Percentiles rank a stretch among this genome's conserved stretches.
Conservation (phyloP, 2,888 invertebrate species). For the Tenthredo notha region DNA sequence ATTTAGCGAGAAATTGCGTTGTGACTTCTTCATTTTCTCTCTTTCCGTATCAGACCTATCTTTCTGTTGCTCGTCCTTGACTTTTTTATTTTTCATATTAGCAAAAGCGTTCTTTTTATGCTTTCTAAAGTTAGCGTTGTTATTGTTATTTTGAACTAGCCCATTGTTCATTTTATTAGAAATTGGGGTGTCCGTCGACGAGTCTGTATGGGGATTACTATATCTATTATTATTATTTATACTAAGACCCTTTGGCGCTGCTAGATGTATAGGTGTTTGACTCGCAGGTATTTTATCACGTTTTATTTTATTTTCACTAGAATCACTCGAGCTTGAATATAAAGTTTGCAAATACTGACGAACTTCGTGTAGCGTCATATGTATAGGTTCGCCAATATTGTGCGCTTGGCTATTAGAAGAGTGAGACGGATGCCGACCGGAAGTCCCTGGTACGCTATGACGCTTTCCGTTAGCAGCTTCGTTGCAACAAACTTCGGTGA, state of each 20-base stretch:
- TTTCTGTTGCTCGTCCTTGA: constrained; percentile 72
- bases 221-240: constrained; percentile 76
- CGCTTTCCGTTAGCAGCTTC: constrained; percentile 80
- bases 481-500: constrained; percentile 75
- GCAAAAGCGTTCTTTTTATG: constrained; percentile 80
- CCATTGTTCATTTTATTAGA: constrained; percentile 78
- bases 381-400: constrained; percentile 86
- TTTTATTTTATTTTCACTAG: constrained; percentile 80
- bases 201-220: constrained; percentile 77
- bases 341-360: constrained; percentile 90
- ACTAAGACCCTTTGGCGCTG: constrained; percentile 75
- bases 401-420: constrained; percentile 80
- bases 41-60: constrained; percentile 75
- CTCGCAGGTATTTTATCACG: constrained; percentile 70
- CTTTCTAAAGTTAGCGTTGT: constrained; percentile 82
- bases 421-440: constrained; percentile 73
- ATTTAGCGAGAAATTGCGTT: constrained; percentile 85
- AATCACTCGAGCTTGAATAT: constrained; percentile 89
- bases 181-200: constrained; percentile 75
- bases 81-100: constrained; percentile 80
- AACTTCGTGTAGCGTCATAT: constrained; percentile 92
- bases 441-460: constrained; percentile 86
- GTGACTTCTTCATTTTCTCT: constrained; percentile 83
- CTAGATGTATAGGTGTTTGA: constrained; percentile 70
- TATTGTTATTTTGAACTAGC: constrained; percentile 78